A percentile compares a stretch with the other conserved stretches of the same genome.
These are phyloP conservation scores for Tricholaema leucomelas DNA, from an alignment of 2,113 vertebrate species.

Conservation along the genomic window DNA sequence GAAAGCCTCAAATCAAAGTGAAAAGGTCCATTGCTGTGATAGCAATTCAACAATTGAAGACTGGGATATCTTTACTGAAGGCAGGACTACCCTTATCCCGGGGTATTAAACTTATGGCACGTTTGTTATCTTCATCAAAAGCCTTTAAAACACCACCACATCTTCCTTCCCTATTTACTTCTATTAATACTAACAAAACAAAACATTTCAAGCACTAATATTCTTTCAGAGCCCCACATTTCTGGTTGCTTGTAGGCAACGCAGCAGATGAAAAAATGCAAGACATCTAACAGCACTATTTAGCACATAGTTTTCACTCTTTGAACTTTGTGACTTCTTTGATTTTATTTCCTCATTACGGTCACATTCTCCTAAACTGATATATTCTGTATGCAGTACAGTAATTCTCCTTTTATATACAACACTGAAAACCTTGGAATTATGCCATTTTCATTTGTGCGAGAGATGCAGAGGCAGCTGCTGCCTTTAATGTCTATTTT, in stretches of 20 bases:
- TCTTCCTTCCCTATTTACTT: not conserved
- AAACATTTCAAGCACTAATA: not conserved
- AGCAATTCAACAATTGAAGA: not conserved
- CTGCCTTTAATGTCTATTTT: not conserved
- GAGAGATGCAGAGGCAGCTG: not conserved
- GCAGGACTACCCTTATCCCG: not conserved
- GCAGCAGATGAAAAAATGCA: not conserved
- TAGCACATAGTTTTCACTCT: constrained; percentile 34
- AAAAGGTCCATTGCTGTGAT: not conserved
- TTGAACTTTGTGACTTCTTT: constrained; percentile 43
- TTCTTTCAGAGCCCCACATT: not conserved
- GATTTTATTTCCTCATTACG: constrained; percentile 54
- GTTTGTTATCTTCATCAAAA: not conserved
- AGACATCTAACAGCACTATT: not conserved
- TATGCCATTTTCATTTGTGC: constrained; percentile 42
- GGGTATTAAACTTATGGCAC: not conserved
- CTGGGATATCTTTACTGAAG: not conserved
- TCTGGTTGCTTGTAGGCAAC: not conserved
- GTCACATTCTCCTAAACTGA: constrained; percentile 24
- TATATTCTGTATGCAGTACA: constrained; percentile 35
- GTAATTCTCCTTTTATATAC: constrained; percentile 56
- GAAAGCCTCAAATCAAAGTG: not conserved
- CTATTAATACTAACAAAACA: not conserved
- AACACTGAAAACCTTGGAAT: constrained; percentile 51
- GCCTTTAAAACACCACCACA: not conserved